phyloP scores from a whole-genome alignment of 2,888 invertebrate genomes.

The Lysandra bellargus region DNA sequence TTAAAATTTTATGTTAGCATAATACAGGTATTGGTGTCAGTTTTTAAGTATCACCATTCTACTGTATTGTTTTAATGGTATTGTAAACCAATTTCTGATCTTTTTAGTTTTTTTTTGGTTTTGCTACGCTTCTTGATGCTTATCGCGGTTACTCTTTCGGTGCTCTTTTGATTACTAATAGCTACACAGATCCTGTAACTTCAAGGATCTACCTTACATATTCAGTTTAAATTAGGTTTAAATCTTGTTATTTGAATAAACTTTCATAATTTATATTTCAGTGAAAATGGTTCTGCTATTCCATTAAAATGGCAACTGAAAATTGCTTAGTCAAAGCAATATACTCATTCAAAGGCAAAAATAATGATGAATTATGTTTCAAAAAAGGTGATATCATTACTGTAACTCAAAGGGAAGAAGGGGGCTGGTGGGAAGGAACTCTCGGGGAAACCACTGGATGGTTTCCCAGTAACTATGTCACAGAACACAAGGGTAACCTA shows the following conservation, averaged over 20 bases:
- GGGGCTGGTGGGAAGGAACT: conserved; percentile 99
- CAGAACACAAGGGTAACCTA: conserved; percentile 86
- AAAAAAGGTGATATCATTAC: conserved; percentile 98
- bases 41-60: background rate
- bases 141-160: background rate
- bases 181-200: background rate
- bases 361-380: conserved; percentile 98
- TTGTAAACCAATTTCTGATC: background rate
- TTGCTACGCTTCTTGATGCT: background rate
- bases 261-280: conserved; percentile 38
- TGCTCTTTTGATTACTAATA: background rate
- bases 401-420: conserved; percentile 96
- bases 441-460: conserved; percentile 96
- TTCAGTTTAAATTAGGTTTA: background rate
- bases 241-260: conserved; percentile 15
- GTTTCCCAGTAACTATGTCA: conserved; percentile 99
- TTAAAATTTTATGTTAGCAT: background rate
- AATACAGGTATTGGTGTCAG: background rate
- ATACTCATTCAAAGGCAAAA: conserved; percentile 96
- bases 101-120: conserved; percentile 3
- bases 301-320: conserved; percentile 78
- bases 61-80: background rate
- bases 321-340: conserved; percentile 91
- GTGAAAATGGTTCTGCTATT: conserved; percentile 60
- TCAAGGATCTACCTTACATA: background rate